Base-by-base conservation (phyloP, 1,140 invertebrate species). In the Onthophagus taurus region DNA sequence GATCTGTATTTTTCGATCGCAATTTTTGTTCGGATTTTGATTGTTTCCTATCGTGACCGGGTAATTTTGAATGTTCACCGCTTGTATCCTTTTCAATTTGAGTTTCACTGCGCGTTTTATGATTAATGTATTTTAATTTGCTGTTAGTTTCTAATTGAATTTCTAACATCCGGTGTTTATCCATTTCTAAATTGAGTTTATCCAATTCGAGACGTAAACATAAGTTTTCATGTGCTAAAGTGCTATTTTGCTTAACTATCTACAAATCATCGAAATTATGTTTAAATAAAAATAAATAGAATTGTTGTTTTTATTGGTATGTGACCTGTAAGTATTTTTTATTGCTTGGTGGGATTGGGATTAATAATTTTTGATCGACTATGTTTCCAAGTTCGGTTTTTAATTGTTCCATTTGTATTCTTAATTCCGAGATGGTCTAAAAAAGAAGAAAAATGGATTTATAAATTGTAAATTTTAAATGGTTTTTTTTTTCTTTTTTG, bases 291-390 rank as follows among this genome's bases (percentile, higher is more conserved):
- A 43, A 17, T 12, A 37, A 21, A 19, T 23, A 16, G 18, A n/a
- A 31, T 20, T 17, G 7, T 37, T 37, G 20, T 13, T 44, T 36
- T 24, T 30, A 12, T 13, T n/a, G 16, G 31, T 19, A 23, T 33
- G 11, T 52, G 51, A 64, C 61, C 38, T 64, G 59, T 38, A 64
- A 41, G 50, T 63, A 63, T 53, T 63, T 61, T 41, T 60, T 58
- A 41, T 57, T 63, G 31, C 60, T 63, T 16, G 58, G 51, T 9
- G 61, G 57, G 23, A 60, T 55, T 3, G 54, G 51, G 5, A 45
- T 39, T 24, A 24, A 42, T 19, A 63, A 51, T 33, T 54, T 44
- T 23, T 58, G 43, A 34, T 59, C 41, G n/a, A 56, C 52, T n/a
- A 59, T 47, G 20, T 56, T 42, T 17, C 50, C 47, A 14, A 60